Percentiles rank a stretch among this genome's conserved stretches.
These are phyloP conservation scores for Apostichopus californicus DNA, from an alignment of 35 echinoderm and acorn worm species.

Conservation along the genomic window DNA sequence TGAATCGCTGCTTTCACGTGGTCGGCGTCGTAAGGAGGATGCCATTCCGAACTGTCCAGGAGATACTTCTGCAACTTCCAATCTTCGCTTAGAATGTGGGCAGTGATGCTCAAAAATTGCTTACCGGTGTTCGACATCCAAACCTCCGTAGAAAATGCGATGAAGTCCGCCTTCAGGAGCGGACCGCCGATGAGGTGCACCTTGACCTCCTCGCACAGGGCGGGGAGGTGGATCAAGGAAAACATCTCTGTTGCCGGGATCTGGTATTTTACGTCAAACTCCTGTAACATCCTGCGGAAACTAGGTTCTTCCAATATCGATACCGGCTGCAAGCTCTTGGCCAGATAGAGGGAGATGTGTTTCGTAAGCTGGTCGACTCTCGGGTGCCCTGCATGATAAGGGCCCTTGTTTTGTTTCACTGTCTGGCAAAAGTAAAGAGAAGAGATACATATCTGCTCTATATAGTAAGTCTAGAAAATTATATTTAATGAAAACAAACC, in stretches of 20 bases:
- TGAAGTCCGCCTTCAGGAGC: constrained; percentile 16
- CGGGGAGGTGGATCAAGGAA: constrained; percentile 15
- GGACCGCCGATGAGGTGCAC: neutral
- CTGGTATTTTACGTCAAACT: constrained; percentile 46
- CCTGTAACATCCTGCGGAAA: constrained; percentile 53
- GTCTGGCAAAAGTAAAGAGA: neutral
- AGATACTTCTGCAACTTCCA: constrained; percentile 52
- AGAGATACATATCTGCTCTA: neutral
- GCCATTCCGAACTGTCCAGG: constrained; percentile 16
- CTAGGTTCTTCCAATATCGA: constrained; percentile 49
- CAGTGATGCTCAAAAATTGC: constrained; percentile 53
- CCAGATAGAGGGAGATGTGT: constrained; percentile 35
- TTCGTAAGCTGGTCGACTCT: constrained; percentile 28
- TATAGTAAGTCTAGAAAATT: neutral
- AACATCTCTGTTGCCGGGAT: constrained; percentile 43
- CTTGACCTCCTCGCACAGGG: constrained; percentile 48
- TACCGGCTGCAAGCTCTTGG: constrained; percentile 53
- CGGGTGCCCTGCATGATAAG: neutral
- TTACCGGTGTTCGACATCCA: constrained; percentile 19
- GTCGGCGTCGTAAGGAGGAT: constrained; percentile 1
- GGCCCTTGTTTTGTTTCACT: neutral
- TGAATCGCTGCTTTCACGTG: constrained; percentile 16
- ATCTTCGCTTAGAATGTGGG: constrained; percentile 33
- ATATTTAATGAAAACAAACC: no score
- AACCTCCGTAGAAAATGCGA: constrained; percentile 39